Percentiles rank a stretch among this genome's conserved stretches.
Conservation (phyloP, 1,140 invertebrate species). For the Chironomus tepperi region DNA sequence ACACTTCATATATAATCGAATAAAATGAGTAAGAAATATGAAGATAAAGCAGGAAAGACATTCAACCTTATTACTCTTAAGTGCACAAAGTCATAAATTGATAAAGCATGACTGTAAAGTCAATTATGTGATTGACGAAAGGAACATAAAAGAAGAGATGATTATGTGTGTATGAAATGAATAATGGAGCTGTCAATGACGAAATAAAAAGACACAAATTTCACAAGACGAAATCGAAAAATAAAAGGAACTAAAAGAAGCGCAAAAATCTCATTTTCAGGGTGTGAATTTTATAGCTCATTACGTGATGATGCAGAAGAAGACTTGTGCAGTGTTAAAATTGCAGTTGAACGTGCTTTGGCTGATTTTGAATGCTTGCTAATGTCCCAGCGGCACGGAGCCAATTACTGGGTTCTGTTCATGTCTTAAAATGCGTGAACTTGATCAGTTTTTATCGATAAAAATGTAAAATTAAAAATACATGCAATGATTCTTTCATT, state of each 20-base stretch:
- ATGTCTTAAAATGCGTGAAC: neutral
- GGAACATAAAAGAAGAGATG: neutral
- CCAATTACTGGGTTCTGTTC: neutral
- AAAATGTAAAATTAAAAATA: neutral
- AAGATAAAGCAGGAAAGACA: neutral
- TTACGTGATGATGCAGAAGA: neutral
- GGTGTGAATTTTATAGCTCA: conserved; percentile 7
- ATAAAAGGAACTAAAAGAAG: neutral
- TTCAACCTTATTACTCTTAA: conserved; percentile 8
- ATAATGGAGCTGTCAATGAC: conserved; percentile 7
- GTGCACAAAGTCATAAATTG: neutral
- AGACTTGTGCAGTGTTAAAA: conserved; percentile 1
- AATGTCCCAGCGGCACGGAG: neutral
- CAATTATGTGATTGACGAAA: neutral
- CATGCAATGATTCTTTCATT: neutral
- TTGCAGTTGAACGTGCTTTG: neutral
- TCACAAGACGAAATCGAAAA: no score
- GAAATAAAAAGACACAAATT: neutral
- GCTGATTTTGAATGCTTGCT: neutral
- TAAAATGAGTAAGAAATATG: neutral
- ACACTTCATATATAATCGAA: neutral
- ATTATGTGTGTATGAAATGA: neutral
- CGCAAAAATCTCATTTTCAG: neutral
- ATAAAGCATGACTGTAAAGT: conserved; percentile 8
- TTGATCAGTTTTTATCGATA: conserved; percentile 1